Percentiles rank a stretch among this genome's conserved stretches.
Conservation (phyloP, 2,113 vertebrate species). For the Urocynchramus pylzowi region DNA sequence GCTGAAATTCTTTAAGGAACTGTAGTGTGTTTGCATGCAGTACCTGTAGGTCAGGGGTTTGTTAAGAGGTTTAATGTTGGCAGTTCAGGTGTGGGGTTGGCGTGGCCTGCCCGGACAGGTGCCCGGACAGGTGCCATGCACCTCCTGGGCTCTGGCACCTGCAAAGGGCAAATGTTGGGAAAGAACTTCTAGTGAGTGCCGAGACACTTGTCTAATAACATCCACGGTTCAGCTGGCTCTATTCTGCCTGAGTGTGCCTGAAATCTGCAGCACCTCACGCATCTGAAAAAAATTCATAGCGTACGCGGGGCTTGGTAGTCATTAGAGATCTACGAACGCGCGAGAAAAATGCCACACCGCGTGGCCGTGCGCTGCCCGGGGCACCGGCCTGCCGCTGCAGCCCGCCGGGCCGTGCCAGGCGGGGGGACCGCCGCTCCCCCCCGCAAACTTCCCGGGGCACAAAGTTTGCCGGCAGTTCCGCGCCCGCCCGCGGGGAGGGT, state of each 20-base stretch:
- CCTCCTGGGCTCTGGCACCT: background rate
- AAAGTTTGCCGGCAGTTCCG: background rate
- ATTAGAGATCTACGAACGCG: background rate
- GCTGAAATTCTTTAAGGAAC: background rate
- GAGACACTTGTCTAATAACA: background rate
- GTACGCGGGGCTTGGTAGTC: background rate
- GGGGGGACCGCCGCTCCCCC: background rate
- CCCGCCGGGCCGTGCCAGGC: background rate
- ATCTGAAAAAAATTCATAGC: background rate
- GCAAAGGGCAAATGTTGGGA: too few relatives aligned
- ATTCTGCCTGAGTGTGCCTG: fast-evolving
- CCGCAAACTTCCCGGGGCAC: background rate
- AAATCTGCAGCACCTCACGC: background rate
- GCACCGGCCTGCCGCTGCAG: background rate
- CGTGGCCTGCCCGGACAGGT: background rate
- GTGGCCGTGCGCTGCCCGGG: background rate
- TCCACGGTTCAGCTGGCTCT: background rate
- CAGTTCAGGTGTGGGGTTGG: fast-evolving
- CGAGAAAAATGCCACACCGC: fast-evolving
- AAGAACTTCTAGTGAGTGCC: background rate
- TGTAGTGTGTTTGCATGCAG: background rate
- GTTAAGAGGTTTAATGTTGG: background rate
- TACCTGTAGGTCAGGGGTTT: fast-evolving
- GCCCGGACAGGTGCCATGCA: background rate
- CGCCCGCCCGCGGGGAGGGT: background rate